Evolutionary conservation across 2,888 invertebrate genomes (phyloP).

Genomic region (Julus scanicus): DNA sequence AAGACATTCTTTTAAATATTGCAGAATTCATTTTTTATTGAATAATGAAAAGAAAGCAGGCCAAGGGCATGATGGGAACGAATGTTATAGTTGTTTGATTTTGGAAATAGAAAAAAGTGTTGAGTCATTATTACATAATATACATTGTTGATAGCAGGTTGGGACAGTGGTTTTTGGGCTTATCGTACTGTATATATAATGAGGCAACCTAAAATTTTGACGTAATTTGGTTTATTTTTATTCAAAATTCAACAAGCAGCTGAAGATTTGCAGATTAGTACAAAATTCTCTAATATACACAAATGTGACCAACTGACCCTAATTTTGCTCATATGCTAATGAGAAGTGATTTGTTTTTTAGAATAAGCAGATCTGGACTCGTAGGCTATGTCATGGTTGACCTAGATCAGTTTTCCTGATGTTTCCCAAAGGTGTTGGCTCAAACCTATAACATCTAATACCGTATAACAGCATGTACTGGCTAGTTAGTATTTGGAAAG

Average conservation of each 20-base stretch:
- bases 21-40: no score
- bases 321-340: neutral
- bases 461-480: neutral
- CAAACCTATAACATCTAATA: neutral
- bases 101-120: no score
- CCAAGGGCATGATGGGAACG: no score
- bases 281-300: neutral
- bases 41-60: no score
- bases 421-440: slow-evolving; percentile 17
- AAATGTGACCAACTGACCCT: slow-evolving; percentile 1
- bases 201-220: no score
- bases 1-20: no score
- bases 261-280: neutral
- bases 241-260: no score
- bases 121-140: no score
- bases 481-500: neutral
- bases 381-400: neutral
- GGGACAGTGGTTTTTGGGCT: no score
- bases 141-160: no score
- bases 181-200: no score
- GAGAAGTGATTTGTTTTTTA: neutral
- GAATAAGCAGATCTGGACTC: neutral
- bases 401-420: neutral
- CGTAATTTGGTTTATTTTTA: neutral
- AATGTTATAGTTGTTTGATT: no score